phyloP scores from a whole-genome alignment of 53 echinoderm and acorn worm species.

The Glandiceps talaboti region DNA sequence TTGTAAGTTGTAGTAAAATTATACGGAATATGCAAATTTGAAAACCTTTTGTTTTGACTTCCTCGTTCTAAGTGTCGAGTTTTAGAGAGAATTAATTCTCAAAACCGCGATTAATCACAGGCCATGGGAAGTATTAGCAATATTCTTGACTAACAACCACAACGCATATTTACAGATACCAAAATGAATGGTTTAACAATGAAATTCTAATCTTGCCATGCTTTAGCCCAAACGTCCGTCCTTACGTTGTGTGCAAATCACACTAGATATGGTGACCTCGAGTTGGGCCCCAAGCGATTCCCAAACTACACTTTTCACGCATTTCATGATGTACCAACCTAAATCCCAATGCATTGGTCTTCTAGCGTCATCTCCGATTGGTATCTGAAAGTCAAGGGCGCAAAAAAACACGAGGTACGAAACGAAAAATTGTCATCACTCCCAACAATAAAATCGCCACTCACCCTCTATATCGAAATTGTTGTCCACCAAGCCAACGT shows the following conservation, averaged over 20 bases:
- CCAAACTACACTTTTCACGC: neutral
- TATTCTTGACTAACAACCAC: too few species aligned
- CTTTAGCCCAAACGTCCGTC: too few species aligned
- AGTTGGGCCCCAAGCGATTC: neutral
- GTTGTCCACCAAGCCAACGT: neutral
- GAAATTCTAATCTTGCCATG: too few species aligned
- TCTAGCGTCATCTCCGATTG: neutral
- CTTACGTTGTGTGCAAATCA: neutral
- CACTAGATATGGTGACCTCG: neutral
- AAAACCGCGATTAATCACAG: too few species aligned
- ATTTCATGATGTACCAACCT: neutral
- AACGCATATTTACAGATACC: too few species aligned
- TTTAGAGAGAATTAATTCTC: too few species aligned
- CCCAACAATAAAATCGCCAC: neutral
- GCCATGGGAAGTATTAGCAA: too few species aligned
- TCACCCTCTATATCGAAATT: neutral
- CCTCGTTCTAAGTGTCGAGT: too few species aligned
- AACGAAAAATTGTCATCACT: neutral
- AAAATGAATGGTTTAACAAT: too few species aligned
- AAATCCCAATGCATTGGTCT: neutral
- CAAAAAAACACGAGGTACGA: neutral
- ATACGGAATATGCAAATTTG: too few species aligned
- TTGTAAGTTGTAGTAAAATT: too few species aligned
- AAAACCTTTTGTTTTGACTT: too few species aligned
- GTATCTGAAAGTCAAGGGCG: neutral